Base-by-base conservation (phyloP, 2,113 vertebrate genomes). In the Elanus axillaris region DNA sequence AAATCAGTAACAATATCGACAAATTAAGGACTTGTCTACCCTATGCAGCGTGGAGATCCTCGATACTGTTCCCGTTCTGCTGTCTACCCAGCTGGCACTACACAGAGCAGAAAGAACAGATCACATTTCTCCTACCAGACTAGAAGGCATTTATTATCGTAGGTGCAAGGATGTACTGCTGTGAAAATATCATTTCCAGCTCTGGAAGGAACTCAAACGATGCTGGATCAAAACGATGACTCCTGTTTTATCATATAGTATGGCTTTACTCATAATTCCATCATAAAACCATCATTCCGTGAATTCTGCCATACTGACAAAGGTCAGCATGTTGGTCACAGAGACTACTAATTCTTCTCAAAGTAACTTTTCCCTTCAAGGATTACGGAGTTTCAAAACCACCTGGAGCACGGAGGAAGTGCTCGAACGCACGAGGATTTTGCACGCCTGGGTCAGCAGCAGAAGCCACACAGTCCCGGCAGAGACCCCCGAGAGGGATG, bases 391-490 rank as follows among this genome's bases (percentile, higher is more conserved):
- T 76, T 83, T 79, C 56, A 86, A 80, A 67, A 55, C 47, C 10
- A 29, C 29, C 53, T 0, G 13, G 34, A 42, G 20, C 29, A 48
- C 1, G 0, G 67, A 59, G 38, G 18, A 40, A 48, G 8, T 5
- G 3, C 47, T 32, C 25, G 48, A 60, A 76, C 55, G 25, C 31
- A 26, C 4, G 9, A 45, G 21, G 27, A 48, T 62, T 47, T 59
- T 60, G 17, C 38, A 13, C 1, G 38, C 20, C 52, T 55, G 16
- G 4, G 55, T 42, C 17, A 2, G 56, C 17, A 56, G 22, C 42
- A 80, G 43, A 62, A 58, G 12, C 29, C 55, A 20, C 6, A 7
- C 9, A 16, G 20, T 34, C 59, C 48, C 36, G 14, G 42, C 26
- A 68, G 48, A 58, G 53, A 45, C 9, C 16, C 36, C 25, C n/a